Evolutionary conservation across 1,140 invertebrate species (phyloP), one percentile per base, ranked within the genome.

Genomic region (Aphis gossypii): DNA sequence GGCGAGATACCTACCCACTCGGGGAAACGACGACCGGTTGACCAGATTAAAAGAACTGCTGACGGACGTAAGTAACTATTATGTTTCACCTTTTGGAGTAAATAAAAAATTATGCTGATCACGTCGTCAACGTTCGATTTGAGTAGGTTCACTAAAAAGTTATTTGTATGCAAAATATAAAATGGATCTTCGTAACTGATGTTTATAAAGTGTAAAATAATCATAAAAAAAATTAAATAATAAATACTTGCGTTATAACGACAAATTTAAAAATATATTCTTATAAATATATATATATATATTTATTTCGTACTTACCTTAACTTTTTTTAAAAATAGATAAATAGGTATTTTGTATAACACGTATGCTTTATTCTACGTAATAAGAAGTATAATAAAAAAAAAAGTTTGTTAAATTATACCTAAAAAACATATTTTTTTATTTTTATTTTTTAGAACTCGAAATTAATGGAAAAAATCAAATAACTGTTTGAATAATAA

Each of bases 11-110:
- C 94, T 95, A 44, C 95, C 95, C 30, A 95, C 95, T 2, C 94
- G 95, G 56, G 94, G 94, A n/a, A 95, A 95, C 87, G 95, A 95
- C 87, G 95, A 95, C 91, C 94, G 95, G 25, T 94, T 95, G 86
- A 94, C 95, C 51, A 93, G 95, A 94, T 94, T 95, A 35, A 94
- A 95, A 56, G 95, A 95, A 84, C 94, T 95, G 84, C 94, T 95
- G 60, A 95, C 94, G 94, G 95, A 95, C 88, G 95, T 95, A 94
- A 95, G 95, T 95, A 86, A 14, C 4, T n/a, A 23, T 48, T n/a
- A 23, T 48, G 2, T n/a, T 51, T 35, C n/a, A n/a, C 5, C n/a
- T n/a, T 86, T 86, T n/a, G 3, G 35, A 76, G 11, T n/a, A n/a
- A 35, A 76, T 30, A n/a, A 76, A 18, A n/a, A 76, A 11, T 46